phyloP scores from a whole-genome alignment of 2,797 vertebrate species.

The Masticophis lateralis region DNA sequence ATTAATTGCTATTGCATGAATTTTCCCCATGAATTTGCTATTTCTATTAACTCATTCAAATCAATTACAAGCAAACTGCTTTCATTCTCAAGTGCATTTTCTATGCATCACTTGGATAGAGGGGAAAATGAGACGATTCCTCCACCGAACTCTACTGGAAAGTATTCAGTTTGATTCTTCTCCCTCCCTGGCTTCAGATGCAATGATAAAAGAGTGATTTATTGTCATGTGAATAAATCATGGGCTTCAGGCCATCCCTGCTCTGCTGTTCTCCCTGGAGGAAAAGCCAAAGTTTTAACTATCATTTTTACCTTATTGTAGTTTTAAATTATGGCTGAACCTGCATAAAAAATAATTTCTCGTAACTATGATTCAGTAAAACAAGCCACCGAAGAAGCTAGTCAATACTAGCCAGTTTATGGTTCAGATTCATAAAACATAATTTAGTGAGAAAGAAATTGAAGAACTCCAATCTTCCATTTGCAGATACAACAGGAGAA shows the following conservation, averaged over 20 bases:
- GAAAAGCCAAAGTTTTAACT: not conserved
- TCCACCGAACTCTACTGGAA: not conserved
- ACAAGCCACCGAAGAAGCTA: not conserved
- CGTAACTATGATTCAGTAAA: not conserved
- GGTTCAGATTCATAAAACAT: not conserved
- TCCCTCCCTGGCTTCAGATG: not conserved
- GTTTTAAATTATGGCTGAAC: not conserved
- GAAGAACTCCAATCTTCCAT: not conserved
- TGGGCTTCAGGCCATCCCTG: not conserved
- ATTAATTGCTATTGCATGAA: not conserved
- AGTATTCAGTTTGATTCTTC: not conserved
- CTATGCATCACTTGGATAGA: not conserved
- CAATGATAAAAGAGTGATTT: not conserved
- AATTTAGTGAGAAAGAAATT: not conserved
- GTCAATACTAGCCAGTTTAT: not conserved
- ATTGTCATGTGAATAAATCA: not conserved
- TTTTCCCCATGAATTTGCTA: slow-evolving; percentile 40
- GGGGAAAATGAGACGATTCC: not conserved
- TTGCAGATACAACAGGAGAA: not conserved
- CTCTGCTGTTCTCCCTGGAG: not conserved
- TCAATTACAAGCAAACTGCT: not conserved
- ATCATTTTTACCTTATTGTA: not conserved
- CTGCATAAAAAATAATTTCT: not conserved
- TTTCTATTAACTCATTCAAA: slow-evolving; percentile 44
- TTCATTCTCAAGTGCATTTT: not conserved